Percentiles rank a stretch among this genome's conserved stretches.
Conservation (phyloP, 2,113 vertebrate genomes). For the Lynx canadensis region DNA sequence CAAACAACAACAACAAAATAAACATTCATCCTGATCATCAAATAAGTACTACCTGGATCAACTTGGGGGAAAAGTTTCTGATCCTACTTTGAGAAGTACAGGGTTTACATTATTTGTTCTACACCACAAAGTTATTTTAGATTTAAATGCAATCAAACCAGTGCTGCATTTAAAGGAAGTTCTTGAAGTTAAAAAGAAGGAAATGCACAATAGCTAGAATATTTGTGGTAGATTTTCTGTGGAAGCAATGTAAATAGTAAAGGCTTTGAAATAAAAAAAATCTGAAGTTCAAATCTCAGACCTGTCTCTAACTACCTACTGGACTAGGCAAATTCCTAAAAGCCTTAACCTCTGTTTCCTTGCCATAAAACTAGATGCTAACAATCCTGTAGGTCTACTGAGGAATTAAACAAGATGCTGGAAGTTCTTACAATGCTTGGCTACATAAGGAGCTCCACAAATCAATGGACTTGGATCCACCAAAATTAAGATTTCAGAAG, state of each 20-base stretch:
- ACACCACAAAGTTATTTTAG: constrained; percentile 57
- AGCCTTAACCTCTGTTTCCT: constrained; percentile 12
- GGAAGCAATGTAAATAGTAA: background rate
- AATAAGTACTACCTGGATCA: background rate
- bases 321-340: constrained; percentile 15
- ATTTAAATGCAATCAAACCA: constrained; percentile 46
- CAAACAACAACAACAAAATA: constrained; percentile 26
- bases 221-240: background rate
- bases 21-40: constrained; percentile 4
- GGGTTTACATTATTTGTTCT: constrained; percentile 32
- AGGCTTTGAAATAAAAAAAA: constrained; percentile 33
- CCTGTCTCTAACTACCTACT: background rate
- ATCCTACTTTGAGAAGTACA: background rate
- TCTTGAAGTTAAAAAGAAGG: constrained; percentile 14
- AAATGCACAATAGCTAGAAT: background rate
- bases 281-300: background rate
- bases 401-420: background rate
- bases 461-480: background rate
- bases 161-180: constrained; percentile 8
- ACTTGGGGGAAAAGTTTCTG: constrained; percentile 13
- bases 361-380: background rate
- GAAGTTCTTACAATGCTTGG: background rate
- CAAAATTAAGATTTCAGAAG: constrained; percentile 40
- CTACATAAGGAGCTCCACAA: background rate
- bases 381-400: background rate